These are phyloP conservation scores for Drosophila algonquin DNA, from an alignment of 2,888 invertebrate genomes.

Conservation along the genomic window DNA sequence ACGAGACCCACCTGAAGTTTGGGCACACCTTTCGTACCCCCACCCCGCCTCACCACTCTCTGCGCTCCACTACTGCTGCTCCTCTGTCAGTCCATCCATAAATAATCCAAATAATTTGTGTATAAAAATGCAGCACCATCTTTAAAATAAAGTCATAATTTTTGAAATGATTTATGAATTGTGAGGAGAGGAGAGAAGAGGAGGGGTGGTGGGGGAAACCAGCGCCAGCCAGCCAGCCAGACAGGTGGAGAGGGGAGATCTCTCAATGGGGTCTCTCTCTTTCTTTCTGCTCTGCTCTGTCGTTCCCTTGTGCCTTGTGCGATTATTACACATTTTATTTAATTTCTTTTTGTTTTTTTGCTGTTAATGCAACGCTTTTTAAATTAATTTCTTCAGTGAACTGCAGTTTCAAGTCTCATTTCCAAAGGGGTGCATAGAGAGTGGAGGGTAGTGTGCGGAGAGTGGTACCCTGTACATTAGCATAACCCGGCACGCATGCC, in stretches of 20 bases:
- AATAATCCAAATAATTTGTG: constrained; percentile 70
- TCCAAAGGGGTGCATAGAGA: constrained; percentile 5
- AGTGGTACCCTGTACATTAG: constrained; percentile 57
- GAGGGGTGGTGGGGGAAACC: background rate
- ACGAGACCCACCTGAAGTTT: constrained; percentile 18
- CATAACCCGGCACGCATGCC: constrained; percentile 70
- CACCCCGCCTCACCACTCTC: background rate
- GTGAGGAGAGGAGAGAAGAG: constrained; percentile 17
- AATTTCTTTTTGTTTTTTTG: constrained; percentile 54
- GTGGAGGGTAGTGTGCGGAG: constrained; percentile 1
- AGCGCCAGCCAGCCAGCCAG: constrained; percentile 25
- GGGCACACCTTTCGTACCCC: background rate
- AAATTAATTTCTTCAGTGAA: constrained; percentile 63
- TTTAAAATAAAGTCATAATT: constrained; percentile 75
- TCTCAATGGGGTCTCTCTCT: constrained; percentile 11
- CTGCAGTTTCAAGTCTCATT: constrained; percentile 21
- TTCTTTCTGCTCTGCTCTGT: background rate
- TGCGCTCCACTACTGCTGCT: background rate
- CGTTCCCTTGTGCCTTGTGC: background rate
- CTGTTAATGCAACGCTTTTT: constrained; percentile 63
- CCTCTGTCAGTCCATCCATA: constrained; percentile 41
- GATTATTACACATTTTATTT: constrained; percentile 63
- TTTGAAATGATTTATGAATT: constrained; percentile 74
- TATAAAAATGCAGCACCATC: constrained; percentile 63
- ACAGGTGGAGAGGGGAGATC: constrained; percentile 18